Evolutionary conservation across 2,888 invertebrate genomes (phyloP).

Genomic region (Thysanoteuthis rhombus): DNA sequence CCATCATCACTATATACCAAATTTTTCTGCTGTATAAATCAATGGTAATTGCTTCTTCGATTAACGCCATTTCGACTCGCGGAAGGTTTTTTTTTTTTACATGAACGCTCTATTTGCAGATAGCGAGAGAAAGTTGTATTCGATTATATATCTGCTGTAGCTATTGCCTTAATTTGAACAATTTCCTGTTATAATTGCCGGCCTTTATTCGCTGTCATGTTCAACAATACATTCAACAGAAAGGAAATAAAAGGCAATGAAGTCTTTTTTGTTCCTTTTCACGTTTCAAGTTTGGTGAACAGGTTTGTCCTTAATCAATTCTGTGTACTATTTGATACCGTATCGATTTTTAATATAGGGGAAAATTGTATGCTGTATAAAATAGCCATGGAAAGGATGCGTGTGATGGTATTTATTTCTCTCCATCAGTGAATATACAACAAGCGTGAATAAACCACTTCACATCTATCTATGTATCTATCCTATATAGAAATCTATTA

Average conservation of each 20-base stretch:
- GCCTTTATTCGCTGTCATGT: background rate
- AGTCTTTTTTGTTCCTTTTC: background rate
- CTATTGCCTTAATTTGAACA: background rate
- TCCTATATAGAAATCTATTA: background rate
- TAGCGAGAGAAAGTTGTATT: no score
- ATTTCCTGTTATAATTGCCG: background rate
- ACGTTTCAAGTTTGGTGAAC: background rate
- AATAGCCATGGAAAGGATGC: background rate
- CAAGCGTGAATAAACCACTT: background rate
- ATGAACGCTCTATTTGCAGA: no score
- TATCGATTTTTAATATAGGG: background rate
- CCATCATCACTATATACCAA: no score
- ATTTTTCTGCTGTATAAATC: no score
- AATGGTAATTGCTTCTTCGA: no score
- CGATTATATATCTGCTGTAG: background rate
- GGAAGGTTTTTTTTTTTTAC: no score
- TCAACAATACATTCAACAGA: background rate
- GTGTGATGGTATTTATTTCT: no score
- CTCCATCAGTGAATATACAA: background rate
- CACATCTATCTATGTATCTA: background rate
- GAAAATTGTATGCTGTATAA: background rate
- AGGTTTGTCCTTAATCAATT: background rate
- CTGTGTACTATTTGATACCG: background rate
- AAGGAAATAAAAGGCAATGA: background rate
- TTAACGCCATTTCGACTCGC: no score